Percentiles rank a stretch among this genome's conserved stretches.
Evolutionary conservation across 2,113 vertebrate species (phyloP).

Genomic region (Todiramphus chloris): DNA sequence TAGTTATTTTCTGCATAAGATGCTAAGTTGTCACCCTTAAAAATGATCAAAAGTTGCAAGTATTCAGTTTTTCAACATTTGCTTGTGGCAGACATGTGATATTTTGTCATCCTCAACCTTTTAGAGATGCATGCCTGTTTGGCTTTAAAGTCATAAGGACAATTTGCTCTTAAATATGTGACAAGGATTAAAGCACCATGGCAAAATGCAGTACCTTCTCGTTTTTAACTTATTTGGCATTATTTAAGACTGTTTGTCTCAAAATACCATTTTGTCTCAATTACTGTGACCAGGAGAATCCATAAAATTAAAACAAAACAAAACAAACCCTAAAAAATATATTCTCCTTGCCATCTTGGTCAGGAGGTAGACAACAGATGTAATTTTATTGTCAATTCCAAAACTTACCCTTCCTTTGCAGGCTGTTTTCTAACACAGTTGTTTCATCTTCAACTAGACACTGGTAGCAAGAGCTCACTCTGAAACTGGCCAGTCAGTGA

Average conservation of each 20-base stretch:
- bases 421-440: background rate
- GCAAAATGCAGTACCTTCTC: background rate
- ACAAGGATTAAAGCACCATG: background rate
- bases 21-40: background rate
- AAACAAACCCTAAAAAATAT: background rate
- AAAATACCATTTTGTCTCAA: background rate
- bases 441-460: background rate
- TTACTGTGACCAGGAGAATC: background rate
- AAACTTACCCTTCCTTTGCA: background rate
- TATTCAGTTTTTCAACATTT: background rate
- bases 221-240: background rate
- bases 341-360: background rate
- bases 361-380: background rate
- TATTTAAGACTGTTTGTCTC: background rate
- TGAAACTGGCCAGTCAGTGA: background rate
- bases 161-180: background rate
- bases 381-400: background rate
- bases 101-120: background rate
- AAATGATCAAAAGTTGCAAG: background rate
- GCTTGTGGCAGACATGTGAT: background rate
- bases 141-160: background rate
- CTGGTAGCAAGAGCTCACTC: background rate
- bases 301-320: background rate
- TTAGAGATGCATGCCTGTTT: background rate
- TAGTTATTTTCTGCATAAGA: background rate